Base-by-base conservation (phyloP, 1,140 invertebrate genomes). In the Drosophila suzukii region DNA sequence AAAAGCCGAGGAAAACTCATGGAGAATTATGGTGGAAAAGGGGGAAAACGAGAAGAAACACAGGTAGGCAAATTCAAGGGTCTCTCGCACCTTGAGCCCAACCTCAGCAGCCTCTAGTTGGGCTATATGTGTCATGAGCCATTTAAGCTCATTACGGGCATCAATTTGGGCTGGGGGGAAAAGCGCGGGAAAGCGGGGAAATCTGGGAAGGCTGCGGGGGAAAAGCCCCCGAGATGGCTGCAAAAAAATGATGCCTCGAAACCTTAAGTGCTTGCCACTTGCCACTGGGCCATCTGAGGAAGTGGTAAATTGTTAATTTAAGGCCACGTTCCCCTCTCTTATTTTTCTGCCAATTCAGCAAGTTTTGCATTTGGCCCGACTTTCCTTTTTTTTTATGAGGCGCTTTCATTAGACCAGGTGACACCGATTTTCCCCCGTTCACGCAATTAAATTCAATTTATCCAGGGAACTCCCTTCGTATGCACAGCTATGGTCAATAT, bases 141-240 rank as follows among this genome's bases (percentile, higher is more conserved):
- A 90, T 90, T 90, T 90, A 90, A 90, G 88, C 88, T 90, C 88
- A 90, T 90, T 90, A 90, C 81, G 79, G 83, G 82, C 88, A 90
- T 90, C 88, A 90, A 86, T 90, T 90, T 90, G 79, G 79, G 44
- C 17, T 27, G 46, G 24, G 34, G 0, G 7, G 4, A 10, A 24
- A 17, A 5, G 24, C 5, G 44, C 7, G 34, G 30, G 38, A 60
- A 54, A 27, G 47, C 32, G 53, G 32, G 6, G 6, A 53, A 34
- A 36, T 30, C 32, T 13, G 38, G 49, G 4, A 12, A 2, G 12
- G 12, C 15, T 38, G 12, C 5, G n/a, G 51, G 50, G 32, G 30
- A 13, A 58, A 36, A 36, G 43, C n/a, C 39, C 55, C 13, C 8
- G n/a, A 15, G 62, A 63, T 38, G 34, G 60, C 38, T 30, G 20